Evolutionary conservation across 1,140 invertebrate species (phyloP), one percentile per base, ranked within the genome.

Genomic region (Platyscapa corneri): DNA sequence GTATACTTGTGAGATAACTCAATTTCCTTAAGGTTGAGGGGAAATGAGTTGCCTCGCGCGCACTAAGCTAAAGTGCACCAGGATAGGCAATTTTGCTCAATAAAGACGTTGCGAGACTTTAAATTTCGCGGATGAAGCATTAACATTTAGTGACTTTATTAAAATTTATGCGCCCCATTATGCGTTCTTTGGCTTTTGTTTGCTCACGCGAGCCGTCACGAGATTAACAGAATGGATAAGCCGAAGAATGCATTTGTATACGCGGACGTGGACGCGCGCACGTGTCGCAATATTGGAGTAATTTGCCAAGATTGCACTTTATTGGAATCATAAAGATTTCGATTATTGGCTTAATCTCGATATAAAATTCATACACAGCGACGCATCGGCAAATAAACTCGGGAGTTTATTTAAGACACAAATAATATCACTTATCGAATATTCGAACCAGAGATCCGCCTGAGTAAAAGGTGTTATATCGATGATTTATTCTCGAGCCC

Each of bases 1-100:
- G 79, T 82, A 83, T 84, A 65, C 79, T 79, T 60, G 85, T 53
- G 87, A 86, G 87, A 86, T 86, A 86, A 79, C 81, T 82, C 80
- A 82, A 86, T 86, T 86, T 86, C 70, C 60, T 56, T 72, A 84
- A 84, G 84, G 70, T 75, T n/a, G 39, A 30, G 49, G 56, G 37
- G 78, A 37, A 77, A 85, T 49, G 79, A 72, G 80, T 78, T 72
- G 72, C 34, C 32, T 72, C 79, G 39, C 23, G 67, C 53, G 37
- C 56, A 46, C 74, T 77, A 67, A 86, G 79, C 79, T 75, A 86
- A 86, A 86, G 80, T 83, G 75, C 74, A 86, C 60, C 46, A 70
- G 78, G 34, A 53, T 67, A 76, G 84, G 53, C 78, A 81, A 85
- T 85, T 77, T 67, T 18, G 42, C 78, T 46, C 70, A 80, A 80